These are phyloP conservation scores for Nomada fucata DNA, from an alignment of 2,888 invertebrate genomes.

Conservation along the genomic window DNA sequence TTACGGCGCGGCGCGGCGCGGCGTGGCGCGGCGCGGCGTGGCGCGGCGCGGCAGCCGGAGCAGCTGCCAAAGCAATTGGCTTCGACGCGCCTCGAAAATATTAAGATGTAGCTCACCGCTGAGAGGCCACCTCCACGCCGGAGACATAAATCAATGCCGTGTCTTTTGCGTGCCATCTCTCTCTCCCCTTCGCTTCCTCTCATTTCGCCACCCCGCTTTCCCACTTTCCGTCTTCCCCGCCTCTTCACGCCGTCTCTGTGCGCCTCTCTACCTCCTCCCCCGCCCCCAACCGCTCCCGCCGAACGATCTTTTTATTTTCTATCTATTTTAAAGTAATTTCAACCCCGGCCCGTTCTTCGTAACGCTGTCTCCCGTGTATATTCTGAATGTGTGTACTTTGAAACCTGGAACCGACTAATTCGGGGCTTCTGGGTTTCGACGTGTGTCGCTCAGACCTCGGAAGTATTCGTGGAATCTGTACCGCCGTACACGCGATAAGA, in stretches of 20 bases:
- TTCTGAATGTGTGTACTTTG: not conserved
- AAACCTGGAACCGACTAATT: not conserved
- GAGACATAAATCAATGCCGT: conserved; percentile 61
- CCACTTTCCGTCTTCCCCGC: not conserved
- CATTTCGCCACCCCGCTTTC: not conserved
- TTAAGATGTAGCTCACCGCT: conserved; percentile 58
- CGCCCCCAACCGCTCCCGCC: too few relatives aligned
- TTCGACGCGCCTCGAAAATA: conserved; percentile 69
- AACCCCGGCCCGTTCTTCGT: not conserved
- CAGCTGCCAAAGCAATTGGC: conserved; percentile 72
- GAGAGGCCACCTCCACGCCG: conserved; percentile 33
- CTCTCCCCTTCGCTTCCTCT: not conserved
- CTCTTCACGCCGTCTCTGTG: not conserved
- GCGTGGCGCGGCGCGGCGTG: conserved; percentile 13
- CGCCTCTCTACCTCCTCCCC: not conserved
- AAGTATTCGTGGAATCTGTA: too few relatives aligned
- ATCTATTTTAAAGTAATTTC: conserved; percentile 24
- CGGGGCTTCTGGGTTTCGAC: not conserved
- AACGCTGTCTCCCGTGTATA: not conserved
- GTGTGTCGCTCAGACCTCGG: not conserved
- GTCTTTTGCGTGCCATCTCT: conserved; percentile 48
- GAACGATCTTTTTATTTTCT: not conserved
- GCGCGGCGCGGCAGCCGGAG: conserved; percentile 27
- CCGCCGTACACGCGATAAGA: too few relatives aligned
- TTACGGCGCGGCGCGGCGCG: conserved; percentile 38